These are phyloP conservation scores for Acanthisitta chloris DNA, from an alignment of 2,113 vertebrate genomes.

Conservation along the genomic window DNA sequence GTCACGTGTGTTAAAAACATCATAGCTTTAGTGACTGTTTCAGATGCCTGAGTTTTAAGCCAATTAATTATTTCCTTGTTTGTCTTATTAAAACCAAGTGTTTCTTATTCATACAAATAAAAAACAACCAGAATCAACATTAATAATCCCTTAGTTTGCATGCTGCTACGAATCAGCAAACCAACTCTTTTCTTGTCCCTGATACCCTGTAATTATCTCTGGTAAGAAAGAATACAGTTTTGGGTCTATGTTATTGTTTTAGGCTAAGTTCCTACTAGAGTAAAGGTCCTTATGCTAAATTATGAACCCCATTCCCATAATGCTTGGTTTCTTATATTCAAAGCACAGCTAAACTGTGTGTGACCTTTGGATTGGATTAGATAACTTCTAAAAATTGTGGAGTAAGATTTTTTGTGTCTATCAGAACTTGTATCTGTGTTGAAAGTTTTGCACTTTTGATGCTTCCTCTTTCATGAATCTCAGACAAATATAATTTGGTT, in stretches of 20 bases:
- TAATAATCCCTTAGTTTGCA: neutral
- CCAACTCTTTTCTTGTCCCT: neutral
- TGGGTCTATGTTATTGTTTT: neutral
- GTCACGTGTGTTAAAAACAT: neutral
- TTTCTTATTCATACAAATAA: neutral
- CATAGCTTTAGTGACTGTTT: neutral
- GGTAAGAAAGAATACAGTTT: neutral
- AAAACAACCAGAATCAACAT: neutral
- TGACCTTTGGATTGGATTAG: slow-evolving; percentile 32
- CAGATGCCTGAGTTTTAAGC: neutral
- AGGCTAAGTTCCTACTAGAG: neutral
- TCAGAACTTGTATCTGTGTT: slow-evolving; percentile 34
- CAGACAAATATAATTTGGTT: slow-evolving; percentile 48
- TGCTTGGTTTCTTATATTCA: neutral
- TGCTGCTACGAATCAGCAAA: neutral
- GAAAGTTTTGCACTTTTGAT: slow-evolving; percentile 15
- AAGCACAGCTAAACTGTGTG: neutral
- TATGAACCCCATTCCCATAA: neutral
- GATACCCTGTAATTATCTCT: neutral
- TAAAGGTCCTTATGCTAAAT: neutral
- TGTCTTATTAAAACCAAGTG: neutral
- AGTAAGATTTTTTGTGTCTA: slow-evolving; percentile 15
- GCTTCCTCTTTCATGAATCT: slow-evolving; percentile 45
- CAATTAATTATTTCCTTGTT: neutral
- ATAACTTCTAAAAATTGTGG: neutral